Base-by-base conservation (phyloP, 2,113 vertebrate species). In the Corydoras sp. region DNA sequence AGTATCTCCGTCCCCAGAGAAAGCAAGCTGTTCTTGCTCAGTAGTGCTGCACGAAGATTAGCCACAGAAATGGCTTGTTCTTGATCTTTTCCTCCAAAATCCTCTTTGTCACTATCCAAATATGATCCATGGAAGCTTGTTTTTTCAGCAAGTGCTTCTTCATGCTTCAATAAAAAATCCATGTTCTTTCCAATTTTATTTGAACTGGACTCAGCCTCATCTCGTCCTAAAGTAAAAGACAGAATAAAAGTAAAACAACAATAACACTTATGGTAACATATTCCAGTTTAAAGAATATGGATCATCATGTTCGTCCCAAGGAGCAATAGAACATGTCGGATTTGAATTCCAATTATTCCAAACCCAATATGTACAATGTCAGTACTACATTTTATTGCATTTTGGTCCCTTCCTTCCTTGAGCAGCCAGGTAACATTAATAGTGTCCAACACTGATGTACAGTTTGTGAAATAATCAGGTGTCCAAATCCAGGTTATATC, bases 1-100 rank as follows among this genome's bases (percentile, higher is more conserved):
- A 97, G 91, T 89, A 96, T 84, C 77, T 98, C 94, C 1, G 94
- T 93, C 77, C 96, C 94, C 82, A 98, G 89, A 0, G 97, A 97
- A 85, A 99, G 85, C 87, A 98, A 83, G 81, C 95, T 98, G 92
- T 97, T 97, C 88, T 99, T 98, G 65, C 95, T 99, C 93, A 98
- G 92, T 81, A 98, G 92, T 0, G 97, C 97, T 0, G 94, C 95
- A 0, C 96, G 92, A 84, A 99, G 89, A 85, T 94, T 97, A 84
- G 95, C 93, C 4, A 98, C 95, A 0, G 94, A 93, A 9, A 69
- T 0, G 92, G 86, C 14, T 86, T 84, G 4, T 73, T 80, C 68
- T 80, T 82, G 14, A 72, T 30, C 30, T 64, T 90, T 9, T 72
- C 55, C 49, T 30, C 90, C 83, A 0, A 77, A 85, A 0, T 96